Evolutionary conservation across 2,888 invertebrate species (phyloP), one percentile per base, ranked within the genome.

Genomic region (Brachylomia viminalis): DNA sequence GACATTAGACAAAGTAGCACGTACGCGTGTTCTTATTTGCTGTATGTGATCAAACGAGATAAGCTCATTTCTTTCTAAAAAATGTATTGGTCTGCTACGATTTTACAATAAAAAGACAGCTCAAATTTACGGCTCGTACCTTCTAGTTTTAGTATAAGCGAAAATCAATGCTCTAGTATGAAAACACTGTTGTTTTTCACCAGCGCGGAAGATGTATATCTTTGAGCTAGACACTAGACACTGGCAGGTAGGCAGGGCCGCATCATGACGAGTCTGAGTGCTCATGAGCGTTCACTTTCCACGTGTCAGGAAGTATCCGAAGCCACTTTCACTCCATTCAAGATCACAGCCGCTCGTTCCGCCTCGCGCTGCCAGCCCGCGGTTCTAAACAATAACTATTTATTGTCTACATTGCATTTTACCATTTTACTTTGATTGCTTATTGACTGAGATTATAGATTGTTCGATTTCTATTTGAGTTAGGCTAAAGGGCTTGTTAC

Each of bases 281-380:
- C 90, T 91, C 90, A 89, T 90, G 91, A 91, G 91, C 93, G 92
- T 92, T 94, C 94, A 94, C 96, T 96, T 96, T 96, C 96, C 93
- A 90, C 92, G 92, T 90, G 92, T 89, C 93, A 96, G 96, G 96
- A 96, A 96, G 95, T 94, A 92, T 91, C 91, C 87, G 88, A 88
- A 90, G 91, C 90, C 92, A 96, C 96, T 96, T 96, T 96, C 96
- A 95, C 96, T 95, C 94, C 93, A 95, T 96, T 95, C 95, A 95
- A 95, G 95, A 95, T 95, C 95, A 92, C 82, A 86, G 80, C 86
- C 86, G 89, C 89, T 87, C 90, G 94, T 94, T 95, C 93, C 94
- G 93, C 93, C 92, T 91, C 90, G 88, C 88, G 87, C 86, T 84
- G 87, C 90, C 87, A 88, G 80, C 85, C 83, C 87, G 79, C 78